Conservation (phyloP, 2,797 vertebrate species). For the Poeciliopsis gracilis region DNA sequence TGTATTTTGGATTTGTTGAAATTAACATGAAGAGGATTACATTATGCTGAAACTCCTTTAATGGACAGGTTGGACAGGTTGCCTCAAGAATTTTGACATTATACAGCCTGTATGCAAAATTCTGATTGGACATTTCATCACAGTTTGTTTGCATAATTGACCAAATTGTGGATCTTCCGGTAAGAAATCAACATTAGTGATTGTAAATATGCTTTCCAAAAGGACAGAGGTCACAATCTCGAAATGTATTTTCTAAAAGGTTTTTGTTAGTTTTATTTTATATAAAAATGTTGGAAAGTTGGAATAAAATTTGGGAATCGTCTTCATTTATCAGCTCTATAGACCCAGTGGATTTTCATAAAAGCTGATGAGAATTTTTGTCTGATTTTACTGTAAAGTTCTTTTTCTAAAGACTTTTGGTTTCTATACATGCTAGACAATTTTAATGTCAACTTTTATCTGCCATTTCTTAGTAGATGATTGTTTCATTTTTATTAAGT, state of each 20-base stretch:
- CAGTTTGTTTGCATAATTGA: background rate
- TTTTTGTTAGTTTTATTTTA: background rate
- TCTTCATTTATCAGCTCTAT: background rate
- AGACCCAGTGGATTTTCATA: background rate
- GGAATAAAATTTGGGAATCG: background rate
- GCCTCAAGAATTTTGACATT: background rate
- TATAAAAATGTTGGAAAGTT: background rate
- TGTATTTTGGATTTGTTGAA: slow-evolving; percentile 1
- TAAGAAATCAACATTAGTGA: background rate
- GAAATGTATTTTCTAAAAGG: background rate
- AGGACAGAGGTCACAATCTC: background rate
- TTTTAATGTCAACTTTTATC: no score
- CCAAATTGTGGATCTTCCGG: background rate
- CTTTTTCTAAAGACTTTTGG: background rate
- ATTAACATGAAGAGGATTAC: no score
- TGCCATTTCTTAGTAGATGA: background rate
- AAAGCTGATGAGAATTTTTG: background rate
- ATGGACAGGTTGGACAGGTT: background rate
- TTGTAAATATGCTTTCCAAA: background rate
- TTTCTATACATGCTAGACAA: background rate
- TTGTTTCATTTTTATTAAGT: background rate
- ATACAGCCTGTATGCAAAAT: no score
- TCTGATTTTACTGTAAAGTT: background rate
- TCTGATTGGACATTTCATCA: background rate
- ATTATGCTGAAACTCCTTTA: background rate